Conservation (phyloP, 2,797 vertebrate genomes). For the Darevskia nairensis region DNA sequence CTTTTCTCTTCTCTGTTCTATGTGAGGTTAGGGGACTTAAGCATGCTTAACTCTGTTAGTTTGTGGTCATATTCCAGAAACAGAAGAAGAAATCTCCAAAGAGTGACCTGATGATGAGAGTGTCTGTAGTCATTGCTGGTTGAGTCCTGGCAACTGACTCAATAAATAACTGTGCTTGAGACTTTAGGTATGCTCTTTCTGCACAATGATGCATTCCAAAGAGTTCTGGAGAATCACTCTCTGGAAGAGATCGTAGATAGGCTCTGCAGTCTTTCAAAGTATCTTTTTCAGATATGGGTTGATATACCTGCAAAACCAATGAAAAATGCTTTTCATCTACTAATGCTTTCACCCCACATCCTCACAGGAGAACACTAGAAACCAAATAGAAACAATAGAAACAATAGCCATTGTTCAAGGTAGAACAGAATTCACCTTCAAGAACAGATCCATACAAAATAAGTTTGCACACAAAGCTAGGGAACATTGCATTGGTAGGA, state of each 20-base stretch:
- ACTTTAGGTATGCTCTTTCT: conserved; percentile 42
- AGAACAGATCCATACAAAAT: background rate
- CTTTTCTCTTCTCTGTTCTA: background rate
- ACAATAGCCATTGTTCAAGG: background rate
- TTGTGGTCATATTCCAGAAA: background rate
- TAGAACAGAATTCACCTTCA: background rate
- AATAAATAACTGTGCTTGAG: conserved; percentile 57
- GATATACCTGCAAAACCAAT: conserved; percentile 57
- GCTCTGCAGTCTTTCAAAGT: conserved; percentile 58
- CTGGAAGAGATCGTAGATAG: conserved; percentile 68
- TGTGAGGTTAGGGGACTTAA: background rate
- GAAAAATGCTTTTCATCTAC: conserved; percentile 6
- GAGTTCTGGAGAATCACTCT: conserved; percentile 63
- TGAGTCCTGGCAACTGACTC: conserved; percentile 62
- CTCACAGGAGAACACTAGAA: background rate
- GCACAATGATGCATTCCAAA: conserved; percentile 71
- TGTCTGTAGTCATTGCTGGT: conserved; percentile 30
- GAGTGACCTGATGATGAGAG: conserved; percentile 54
- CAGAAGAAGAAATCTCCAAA: background rate
- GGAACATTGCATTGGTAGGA: background rate
- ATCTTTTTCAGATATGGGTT: conserved; percentile 38
- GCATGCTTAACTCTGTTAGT: background rate
- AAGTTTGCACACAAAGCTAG: background rate
- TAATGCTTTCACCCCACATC: background rate
- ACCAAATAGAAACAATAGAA: background rate